Evolutionary conservation across 2,888 invertebrate species (phyloP).

Genomic region (Synanthedon tipuliformis): DNA sequence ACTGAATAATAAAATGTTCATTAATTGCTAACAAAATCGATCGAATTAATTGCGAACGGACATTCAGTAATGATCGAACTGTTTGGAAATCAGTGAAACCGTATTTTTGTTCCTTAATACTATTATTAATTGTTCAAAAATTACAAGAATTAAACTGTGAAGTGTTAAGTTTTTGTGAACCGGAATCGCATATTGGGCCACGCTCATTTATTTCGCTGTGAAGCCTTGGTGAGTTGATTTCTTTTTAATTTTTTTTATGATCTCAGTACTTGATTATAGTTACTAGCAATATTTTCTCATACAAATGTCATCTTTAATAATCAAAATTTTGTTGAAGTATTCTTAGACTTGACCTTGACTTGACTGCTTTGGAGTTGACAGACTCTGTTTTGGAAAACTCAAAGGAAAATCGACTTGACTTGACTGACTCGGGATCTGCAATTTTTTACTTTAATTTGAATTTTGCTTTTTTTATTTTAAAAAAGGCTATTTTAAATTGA

Average conservation of each 20-base stretch:
- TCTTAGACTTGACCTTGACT: no score
- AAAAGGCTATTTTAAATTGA: no score
- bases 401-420: no score
- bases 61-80: slow-evolving; percentile 1
- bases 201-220: slow-evolving; percentile 26
- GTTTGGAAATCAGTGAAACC: slow-evolving; percentile 10
- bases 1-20: slow-evolving; percentile 12
- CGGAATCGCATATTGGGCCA: slow-evolving; percentile 23
- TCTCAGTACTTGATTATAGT: no score
- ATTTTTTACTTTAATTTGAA: no score
- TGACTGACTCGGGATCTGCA: no score
- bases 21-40: slow-evolving; percentile 8
- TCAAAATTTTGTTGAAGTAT: no score
- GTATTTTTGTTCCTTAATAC: slow-evolving; percentile 4
- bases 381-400: no score
- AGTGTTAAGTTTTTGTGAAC: slow-evolving; percentile 24
- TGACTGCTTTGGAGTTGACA: no score
- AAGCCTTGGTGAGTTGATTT: slow-evolving; percentile 39
- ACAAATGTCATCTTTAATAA: no score
- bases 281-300: no score
- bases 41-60: slow-evolving; percentile 7
- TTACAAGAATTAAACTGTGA: slow-evolving; percentile 22
- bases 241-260: background rate
- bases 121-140: background rate
- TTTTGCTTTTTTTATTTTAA: no score